Evolutionary conservation across 2,797 vertebrate species (phyloP), one percentile per base, ranked within the genome.

Genomic region (Numenius phaeopus): DNA sequence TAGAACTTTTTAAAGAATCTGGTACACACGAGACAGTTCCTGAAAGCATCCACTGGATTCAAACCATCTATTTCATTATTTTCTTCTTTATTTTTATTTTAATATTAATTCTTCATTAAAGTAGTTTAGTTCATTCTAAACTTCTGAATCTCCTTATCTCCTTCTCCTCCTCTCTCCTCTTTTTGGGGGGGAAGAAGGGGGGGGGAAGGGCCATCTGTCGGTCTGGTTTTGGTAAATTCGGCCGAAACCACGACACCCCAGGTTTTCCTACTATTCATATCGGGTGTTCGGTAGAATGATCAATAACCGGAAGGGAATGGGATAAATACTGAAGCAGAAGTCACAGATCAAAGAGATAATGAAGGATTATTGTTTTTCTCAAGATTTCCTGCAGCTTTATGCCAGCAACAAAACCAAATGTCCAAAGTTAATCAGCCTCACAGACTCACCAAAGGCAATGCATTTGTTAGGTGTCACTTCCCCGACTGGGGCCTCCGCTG

Each of bases 251-350:
- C n/a, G n/a, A n/a, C n/a, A n/a, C 8, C 50, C 37, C 46, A 20
- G 14, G 30, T 50, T 61, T 87, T 32, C 44, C 44, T 47, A 5
- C 22, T 71, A 8, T 34, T 67, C 47, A 14, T 59, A 10, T 1
- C 1, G 24, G 42, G 26, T 4, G 16, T 37, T 84, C 2, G 4
- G 18, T 32, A 67, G 19, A 46, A 10, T 14, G 40, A 58, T 19
- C 39, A 37, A 2, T 34, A 52, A n/a, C 23, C 3, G 0, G 14
- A 59, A 67, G 23, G 26, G 70, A 93, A 40, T 0, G 4, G 32
- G 73, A 30, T 30, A 70, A 73, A 49, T 24, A 24, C 7, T 70
- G 54, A 65, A 39, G 22, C 4, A 59, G 24, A 70, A 83, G 59
- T 50, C 49, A 39, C 12, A 82, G 59, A 70, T 32, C 13, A 39